Evolutionary conservation across 2,888 invertebrate genomes (phyloP).

Genomic region (Rhagonycha lutea): DNA sequence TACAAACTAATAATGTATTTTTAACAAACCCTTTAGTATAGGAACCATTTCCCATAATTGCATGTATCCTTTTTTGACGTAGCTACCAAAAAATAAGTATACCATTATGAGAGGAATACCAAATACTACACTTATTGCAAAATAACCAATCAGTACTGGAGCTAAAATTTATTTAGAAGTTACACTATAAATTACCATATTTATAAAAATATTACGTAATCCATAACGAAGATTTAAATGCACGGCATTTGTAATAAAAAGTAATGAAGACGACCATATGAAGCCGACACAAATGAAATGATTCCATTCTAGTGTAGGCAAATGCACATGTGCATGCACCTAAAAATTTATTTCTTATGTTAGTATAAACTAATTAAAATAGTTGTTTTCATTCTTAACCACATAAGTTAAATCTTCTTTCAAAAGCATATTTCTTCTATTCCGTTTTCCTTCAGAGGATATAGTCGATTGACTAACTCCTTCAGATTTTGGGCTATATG

Average conservation of each 20-base stretch:
- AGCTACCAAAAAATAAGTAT: conserved; percentile 4
- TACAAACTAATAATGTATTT: not conserved
- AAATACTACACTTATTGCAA: not conserved
- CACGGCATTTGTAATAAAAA: not conserved
- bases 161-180: not conserved
- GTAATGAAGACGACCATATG: not conserved
- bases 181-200: not conserved
- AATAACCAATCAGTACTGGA: not conserved
- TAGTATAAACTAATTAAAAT: not conserved
- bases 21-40: not conserved
- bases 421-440: not conserved
- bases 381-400: not conserved
- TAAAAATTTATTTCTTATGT: not conserved
- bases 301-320: not conserved
- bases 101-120: not conserved
- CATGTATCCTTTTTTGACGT: conserved; percentile 5
- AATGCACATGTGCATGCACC: not conserved
- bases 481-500: not conserved
- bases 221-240: not conserved
- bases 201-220: not conserved
- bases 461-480: not conserved
- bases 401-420: not conserved
- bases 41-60: conserved; percentile 12
- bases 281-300: not conserved
- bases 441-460: not conserved